Conservation (phyloP, 2,888 invertebrate genomes). For the Linyphia triangularis region DNA sequence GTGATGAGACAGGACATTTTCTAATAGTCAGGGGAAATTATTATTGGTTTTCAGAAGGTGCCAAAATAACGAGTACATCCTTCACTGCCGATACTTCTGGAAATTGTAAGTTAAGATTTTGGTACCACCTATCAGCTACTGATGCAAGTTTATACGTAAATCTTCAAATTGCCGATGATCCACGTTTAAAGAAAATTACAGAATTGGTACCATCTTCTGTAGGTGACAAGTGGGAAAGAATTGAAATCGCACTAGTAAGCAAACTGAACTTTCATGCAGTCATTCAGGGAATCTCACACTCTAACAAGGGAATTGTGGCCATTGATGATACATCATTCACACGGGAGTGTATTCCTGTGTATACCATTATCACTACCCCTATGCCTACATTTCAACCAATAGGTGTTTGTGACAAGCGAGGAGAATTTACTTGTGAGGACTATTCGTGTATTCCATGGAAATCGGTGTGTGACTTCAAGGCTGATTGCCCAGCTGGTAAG, state of each 20-base stretch:
- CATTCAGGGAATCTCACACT: constrained; percentile 48
- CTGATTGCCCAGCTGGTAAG: constrained; percentile 64
- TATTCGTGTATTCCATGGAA: constrained; percentile 65
- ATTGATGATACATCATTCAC: constrained; percentile 76
- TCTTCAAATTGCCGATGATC: constrained; percentile 12
- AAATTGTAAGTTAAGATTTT: constrained; percentile 73
- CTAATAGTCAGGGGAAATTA: constrained; percentile 8
- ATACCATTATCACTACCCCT: constrained; percentile 67
- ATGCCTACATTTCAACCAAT: constrained; percentile 64
- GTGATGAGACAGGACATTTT: constrained; percentile 63
- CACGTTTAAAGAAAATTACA: not conserved
- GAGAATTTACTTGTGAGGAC: constrained; percentile 70
- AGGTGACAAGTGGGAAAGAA: constrained; percentile 70
- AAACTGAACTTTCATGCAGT: constrained; percentile 67
- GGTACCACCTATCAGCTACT: constrained; percentile 59
- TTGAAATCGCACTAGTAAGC: constrained; percentile 41
- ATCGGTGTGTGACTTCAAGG: constrained; percentile 74
- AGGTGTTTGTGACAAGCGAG: constrained; percentile 52
- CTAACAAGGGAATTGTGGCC: constrained; percentile 67
- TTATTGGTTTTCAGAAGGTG: not conserved
- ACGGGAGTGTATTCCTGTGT: constrained; percentile 58
- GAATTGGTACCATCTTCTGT: not conserved
- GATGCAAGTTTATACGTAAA: constrained; percentile 78
- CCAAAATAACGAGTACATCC: constrained; percentile 57
- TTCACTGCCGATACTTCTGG: constrained; percentile 71